Conservation (phyloP, 1,140 invertebrate species). For the Orussus abietinus region DNA sequence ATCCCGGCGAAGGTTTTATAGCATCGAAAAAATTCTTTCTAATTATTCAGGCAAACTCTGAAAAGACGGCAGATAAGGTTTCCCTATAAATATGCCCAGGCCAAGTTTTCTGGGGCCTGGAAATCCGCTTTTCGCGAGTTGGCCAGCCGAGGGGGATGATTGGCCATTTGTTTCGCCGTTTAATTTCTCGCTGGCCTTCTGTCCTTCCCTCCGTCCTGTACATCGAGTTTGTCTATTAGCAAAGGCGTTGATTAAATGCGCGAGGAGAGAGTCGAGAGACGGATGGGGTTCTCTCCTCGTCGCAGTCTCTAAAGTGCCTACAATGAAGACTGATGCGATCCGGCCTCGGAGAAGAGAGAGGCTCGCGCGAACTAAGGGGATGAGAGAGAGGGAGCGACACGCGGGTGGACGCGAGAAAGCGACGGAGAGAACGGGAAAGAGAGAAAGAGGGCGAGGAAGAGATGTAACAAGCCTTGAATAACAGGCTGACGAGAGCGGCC, state of each 20-base stretch:
- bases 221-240: conserved; percentile 48
- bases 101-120: too few relatives aligned
- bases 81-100: too few relatives aligned
- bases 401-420: too few relatives aligned
- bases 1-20: too few relatives aligned
- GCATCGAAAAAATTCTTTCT: too few relatives aligned
- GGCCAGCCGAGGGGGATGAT: conserved; percentile 45
- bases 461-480: conserved; percentile 42
- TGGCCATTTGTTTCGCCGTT: conserved; percentile 48
- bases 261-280: conserved; percentile 26
- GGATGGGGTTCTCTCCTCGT: conserved; percentile 26
- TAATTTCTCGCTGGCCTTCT: conserved; percentile 35
- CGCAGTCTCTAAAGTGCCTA: conserved; percentile 24
- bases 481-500: conserved; percentile 26
- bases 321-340: conserved; percentile 42
- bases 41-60: too few relatives aligned
- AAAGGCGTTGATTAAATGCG: conserved; percentile 47
- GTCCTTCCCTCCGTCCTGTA: conserved; percentile 26
- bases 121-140: too few relatives aligned
- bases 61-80: too few relatives aligned
- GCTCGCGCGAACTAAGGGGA: conserved; percentile 10
- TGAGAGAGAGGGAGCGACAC: too few relatives aligned
- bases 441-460: conserved; percentile 11
- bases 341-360: conserved; percentile 12
- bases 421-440: conserved; percentile 10